Conservation (phyloP, 2,797 vertebrate genomes). For the Lepilemur septentrionalis region DNA sequence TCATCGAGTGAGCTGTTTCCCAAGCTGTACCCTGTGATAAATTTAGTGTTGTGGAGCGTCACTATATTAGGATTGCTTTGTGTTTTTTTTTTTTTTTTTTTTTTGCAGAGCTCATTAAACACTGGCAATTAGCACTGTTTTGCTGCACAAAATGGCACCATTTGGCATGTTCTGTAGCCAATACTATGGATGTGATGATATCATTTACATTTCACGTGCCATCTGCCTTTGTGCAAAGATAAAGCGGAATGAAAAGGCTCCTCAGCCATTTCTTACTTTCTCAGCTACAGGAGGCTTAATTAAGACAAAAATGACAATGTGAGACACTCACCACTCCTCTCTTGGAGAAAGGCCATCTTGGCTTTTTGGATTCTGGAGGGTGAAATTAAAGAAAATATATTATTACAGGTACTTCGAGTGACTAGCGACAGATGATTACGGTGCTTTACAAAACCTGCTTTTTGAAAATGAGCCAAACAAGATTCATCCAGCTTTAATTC, state of each 20-base stretch:
- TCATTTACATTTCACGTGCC: background rate
- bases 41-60: background rate
- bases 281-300: constrained; percentile 15
- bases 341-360: constrained; percentile 92
- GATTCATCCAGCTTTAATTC: background rate
- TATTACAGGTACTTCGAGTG: constrained; percentile 39
- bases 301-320: background rate
- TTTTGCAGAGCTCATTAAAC: constrained; percentile 14
- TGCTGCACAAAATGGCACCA: background rate
- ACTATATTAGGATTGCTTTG: constrained; percentile 13
- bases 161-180: background rate
- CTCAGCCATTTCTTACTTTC: constrained; percentile 23
- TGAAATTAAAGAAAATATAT: constrained; percentile 69
- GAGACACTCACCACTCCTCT: constrained; percentile 87
- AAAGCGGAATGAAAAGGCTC: background rate
- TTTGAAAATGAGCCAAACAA: background rate
- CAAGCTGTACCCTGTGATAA: background rate
- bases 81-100: background rate
- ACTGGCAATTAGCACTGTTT: constrained; percentile 43
- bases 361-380: constrained; percentile 91
- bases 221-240: constrained; percentile 34
- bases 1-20: background rate
- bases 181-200: background rate
- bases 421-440: background rate
- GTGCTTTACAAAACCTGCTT: background rate